Evolutionary conservation across 1,140 invertebrate genomes (phyloP).

Genomic region (Rhysida immarginata): DNA sequence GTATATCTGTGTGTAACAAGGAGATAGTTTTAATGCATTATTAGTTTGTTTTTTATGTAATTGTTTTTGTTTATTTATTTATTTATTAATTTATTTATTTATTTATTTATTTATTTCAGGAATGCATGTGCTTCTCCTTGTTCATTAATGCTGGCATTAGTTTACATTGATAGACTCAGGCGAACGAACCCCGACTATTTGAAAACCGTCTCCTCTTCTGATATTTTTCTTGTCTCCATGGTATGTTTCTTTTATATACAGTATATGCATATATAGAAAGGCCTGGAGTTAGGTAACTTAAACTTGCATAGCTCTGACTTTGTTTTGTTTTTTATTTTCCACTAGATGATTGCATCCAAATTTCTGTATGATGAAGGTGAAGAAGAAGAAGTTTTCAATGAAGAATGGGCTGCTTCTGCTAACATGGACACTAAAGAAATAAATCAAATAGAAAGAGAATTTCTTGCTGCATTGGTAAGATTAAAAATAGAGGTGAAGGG

Average conservation of each 20-base stretch:
- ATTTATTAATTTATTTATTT: too few species aligned
- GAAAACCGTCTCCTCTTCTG: slow-evolving; percentile 58
- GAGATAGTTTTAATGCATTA: too few species aligned
- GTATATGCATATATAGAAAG: too few species aligned
- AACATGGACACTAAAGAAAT: slow-evolving; percentile 54
- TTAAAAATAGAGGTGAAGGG: too few species aligned
- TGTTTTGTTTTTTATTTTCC: slow-evolving; percentile 18
- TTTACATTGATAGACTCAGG: slow-evolving; percentile 74
- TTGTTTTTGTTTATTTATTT: too few species aligned
- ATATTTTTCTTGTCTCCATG: slow-evolving; percentile 81
- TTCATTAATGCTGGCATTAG: slow-evolving; percentile 58
- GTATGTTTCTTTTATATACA: too few species aligned
- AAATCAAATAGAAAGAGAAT: slow-evolving; percentile 70
- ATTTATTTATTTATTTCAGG: slow-evolving; percentile 24
- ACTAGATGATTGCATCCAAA: slow-evolving; percentile 87
- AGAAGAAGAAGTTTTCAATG: slow-evolving; percentile 70
- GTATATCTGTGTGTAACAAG: too few species aligned
- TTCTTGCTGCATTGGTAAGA: slow-evolving; percentile 76
- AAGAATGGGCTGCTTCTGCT: slow-evolving; percentile 72
- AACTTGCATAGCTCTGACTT: too few species aligned
- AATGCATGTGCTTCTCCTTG: slow-evolving; percentile 72
- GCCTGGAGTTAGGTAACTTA: too few species aligned
- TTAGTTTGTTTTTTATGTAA: neutral
- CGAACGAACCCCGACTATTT: slow-evolving; percentile 66
- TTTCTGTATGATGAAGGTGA: slow-evolving; percentile 83